phyloP scores from a whole-genome alignment of 2,888 invertebrate genomes.

The Nemoura dubitans region DNA sequence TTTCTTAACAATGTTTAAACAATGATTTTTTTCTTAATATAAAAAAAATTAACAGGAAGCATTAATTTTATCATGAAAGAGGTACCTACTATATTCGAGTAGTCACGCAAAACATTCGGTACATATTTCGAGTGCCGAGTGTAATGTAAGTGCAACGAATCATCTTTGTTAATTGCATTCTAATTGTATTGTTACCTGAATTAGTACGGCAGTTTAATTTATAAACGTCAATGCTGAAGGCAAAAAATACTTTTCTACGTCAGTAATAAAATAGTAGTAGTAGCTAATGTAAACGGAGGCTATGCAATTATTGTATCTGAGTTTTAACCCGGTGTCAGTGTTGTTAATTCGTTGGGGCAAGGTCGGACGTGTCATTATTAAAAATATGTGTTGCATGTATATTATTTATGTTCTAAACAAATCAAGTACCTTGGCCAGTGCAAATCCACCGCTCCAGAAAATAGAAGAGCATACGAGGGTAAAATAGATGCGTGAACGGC shows the following conservation, averaged over 20 bases:
- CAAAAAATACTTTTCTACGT: background rate
- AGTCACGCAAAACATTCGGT: background rate
- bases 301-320: background rate
- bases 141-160: background rate
- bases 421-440: background rate
- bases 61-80: too few species aligned
- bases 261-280: background rate
- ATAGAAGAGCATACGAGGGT: background rate
- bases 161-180: background rate
- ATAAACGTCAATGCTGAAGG: background rate
- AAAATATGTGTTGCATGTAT: background rate
- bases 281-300: background rate
- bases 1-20: background rate
- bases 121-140: background rate
- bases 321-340: background rate
- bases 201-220: background rate
- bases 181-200: background rate
- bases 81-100: background rate
- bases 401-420: background rate
- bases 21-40: background rate
- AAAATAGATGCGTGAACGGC: background rate
- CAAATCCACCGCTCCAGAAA: background rate
- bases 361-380: background rate
- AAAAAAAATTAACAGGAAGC: too few species aligned
- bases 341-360: background rate